Evolutionary conservation across 1,140 invertebrate genomes (phyloP).

Genomic region (Drosophila nasuta): DNA sequence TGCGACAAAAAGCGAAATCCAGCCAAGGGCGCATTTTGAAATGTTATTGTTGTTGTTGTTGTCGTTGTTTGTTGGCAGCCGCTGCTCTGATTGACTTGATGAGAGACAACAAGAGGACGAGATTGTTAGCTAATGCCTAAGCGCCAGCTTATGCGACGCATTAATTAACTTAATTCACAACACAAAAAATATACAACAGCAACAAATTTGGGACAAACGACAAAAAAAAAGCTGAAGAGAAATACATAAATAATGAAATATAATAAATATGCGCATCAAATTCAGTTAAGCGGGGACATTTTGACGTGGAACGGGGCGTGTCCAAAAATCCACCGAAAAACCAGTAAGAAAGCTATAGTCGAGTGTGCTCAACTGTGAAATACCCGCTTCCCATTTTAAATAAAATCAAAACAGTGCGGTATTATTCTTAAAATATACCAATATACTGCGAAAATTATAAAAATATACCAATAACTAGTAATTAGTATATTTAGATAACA

Average conservation of each 20-base stretch:
- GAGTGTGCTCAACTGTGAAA: too few species aligned
- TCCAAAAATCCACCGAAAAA: not conserved
- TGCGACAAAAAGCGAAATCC: constrained; percentile 44
- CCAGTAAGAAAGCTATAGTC: too few species aligned
- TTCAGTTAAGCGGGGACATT: constrained; percentile 3
- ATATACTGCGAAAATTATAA: too few species aligned
- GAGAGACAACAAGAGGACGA: constrained; percentile 70
- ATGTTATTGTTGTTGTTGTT: constrained; percentile 21
- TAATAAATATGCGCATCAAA: constrained; percentile 73
- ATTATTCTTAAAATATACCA: too few species aligned
- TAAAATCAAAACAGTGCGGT: too few species aligned
- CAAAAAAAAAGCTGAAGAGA: constrained; percentile 4
- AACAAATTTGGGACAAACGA: constrained; percentile 14
- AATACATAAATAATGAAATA: constrained; percentile 52
- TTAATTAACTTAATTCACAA: constrained; percentile 77
- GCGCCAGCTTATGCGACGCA: constrained; percentile 64
- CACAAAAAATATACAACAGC: too few species aligned
- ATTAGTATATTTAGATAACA: too few species aligned
- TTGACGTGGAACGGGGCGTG: not conserved
- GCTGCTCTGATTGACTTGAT: constrained; percentile 71
- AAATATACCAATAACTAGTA: too few species aligned
- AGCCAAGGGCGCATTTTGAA: constrained; percentile 49
- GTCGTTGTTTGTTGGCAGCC: too few species aligned
- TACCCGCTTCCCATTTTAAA: too few species aligned
- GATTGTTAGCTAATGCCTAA: constrained; percentile 48